Percentiles rank a stretch among this genome's conserved stretches.
Conservation (phyloP, 1,140 invertebrate species). For the Trissolcus basalis region DNA sequence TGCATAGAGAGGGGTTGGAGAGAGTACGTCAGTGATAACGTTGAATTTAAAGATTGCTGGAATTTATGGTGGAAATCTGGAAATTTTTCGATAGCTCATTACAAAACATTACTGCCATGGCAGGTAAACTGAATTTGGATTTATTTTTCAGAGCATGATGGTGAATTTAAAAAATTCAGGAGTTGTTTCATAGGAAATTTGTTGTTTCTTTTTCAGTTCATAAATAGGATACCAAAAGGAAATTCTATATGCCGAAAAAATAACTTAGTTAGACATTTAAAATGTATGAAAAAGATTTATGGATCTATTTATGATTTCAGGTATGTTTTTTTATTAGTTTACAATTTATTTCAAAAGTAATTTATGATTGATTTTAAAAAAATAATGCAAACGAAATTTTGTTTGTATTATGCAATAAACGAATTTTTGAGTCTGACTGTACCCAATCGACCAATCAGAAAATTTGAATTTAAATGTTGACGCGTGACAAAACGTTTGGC, state of each 20-base stretch:
- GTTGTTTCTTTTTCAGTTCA: conserved; percentile 78
- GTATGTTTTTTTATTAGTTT: conserved; percentile 68
- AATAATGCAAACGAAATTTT: too few relatives aligned
- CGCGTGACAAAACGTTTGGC: too few relatives aligned
- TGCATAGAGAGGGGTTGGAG: conserved; percentile 89
- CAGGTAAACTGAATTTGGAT: conserved; percentile 79
- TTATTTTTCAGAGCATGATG: too few relatives aligned
- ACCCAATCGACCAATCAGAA: too few relatives aligned
- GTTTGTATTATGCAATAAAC: too few relatives aligned
- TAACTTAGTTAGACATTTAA: conserved; percentile 84
- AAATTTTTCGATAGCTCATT: conserved; percentile 82
- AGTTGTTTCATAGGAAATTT: too few relatives aligned
- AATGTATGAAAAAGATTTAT: conserved; percentile 88
- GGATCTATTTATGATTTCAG: conserved; percentile 89
- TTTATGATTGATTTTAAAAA: too few relatives aligned
- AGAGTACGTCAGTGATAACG: conserved; percentile 80
- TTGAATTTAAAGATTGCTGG: conserved; percentile 82
- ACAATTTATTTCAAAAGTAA: too few relatives aligned
- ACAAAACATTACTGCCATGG: conserved; percentile 83
- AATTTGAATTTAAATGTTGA: too few relatives aligned
- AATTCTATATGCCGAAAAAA: conserved; percentile 89
- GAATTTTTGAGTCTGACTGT: too few relatives aligned
- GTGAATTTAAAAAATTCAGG: too few relatives aligned
- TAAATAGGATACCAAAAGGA: conserved; percentile 90
- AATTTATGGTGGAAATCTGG: conserved; percentile 90